phyloP scores from a whole-genome alignment of 1,140 invertebrate species.

The Orchestia grillus region DNA sequence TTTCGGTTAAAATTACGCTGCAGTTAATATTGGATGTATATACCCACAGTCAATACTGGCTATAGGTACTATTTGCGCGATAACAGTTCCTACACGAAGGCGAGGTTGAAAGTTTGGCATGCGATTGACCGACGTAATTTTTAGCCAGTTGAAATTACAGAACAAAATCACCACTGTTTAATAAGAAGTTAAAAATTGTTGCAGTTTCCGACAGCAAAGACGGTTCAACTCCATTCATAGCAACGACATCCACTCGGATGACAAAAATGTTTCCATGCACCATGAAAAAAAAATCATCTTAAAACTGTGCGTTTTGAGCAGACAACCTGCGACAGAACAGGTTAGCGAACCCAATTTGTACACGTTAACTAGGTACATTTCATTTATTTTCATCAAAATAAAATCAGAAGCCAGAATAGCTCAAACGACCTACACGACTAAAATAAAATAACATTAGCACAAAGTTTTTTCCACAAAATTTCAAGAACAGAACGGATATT shows the following conservation, averaged over 20 bases:
- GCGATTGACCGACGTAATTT: neutral
- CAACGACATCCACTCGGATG: neutral
- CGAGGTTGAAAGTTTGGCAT: neutral
- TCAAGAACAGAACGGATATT: neutral
- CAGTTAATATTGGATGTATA: neutral
- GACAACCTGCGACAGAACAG: no score
- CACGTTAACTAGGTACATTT: no score
- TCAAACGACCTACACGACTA: neutral
- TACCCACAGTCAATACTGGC: no score
- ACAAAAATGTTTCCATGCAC: neutral
- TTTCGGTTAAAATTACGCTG: neutral
- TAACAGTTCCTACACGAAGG: neutral
- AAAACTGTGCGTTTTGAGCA: no score
- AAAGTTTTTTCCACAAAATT: neutral
- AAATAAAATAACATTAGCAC: neutral
- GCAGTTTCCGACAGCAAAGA: neutral
- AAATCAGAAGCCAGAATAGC: neutral
- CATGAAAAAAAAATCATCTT: no score
- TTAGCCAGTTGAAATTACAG: neutral
- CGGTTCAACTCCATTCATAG: neutral
- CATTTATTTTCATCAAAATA: neutral
- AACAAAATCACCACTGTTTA: neutral
- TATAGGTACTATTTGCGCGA: no score
- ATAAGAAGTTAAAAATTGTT: neutral
- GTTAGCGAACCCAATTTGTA: no score